These are phyloP conservation scores for Ochropleura plecta DNA, from an alignment of 2,888 invertebrate genomes.

Conservation along the genomic window DNA sequence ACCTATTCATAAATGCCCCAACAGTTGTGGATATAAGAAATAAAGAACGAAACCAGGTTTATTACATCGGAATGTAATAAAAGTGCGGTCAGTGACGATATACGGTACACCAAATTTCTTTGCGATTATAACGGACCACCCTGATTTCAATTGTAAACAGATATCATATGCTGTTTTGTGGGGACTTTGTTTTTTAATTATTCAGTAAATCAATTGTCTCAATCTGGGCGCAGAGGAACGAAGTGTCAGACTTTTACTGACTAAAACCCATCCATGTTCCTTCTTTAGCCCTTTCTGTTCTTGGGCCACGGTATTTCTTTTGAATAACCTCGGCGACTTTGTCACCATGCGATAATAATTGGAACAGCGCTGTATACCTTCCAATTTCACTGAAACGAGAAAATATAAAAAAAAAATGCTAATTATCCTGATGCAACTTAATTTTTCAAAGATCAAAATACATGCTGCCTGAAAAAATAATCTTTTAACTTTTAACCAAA, in stretches of 20 bases:
- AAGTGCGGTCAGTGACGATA: not conserved
- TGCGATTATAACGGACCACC: not conserved
- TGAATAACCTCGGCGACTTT: no score
- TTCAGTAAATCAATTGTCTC: no score
- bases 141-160: not conserved
- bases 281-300: no score
- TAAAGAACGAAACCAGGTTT: not conserved
- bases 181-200: no score
- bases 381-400: not conserved
- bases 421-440: not conserved
- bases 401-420: no score
- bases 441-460: not conserved
- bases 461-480: not conserved
- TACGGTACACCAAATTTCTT: not conserved
- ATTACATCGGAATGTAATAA: constrained; percentile 10
- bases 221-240: no score
- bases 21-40: not conserved
- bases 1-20: not conserved
- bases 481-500: not conserved
- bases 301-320: no score
- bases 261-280: no score
- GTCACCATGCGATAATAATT: not conserved
- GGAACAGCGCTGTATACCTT: not conserved
- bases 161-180: not conserved
- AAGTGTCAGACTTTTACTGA: no score